Base-by-base conservation (phyloP, 2,113 vertebrate genomes). In the Oryzias javanicus region DNA sequence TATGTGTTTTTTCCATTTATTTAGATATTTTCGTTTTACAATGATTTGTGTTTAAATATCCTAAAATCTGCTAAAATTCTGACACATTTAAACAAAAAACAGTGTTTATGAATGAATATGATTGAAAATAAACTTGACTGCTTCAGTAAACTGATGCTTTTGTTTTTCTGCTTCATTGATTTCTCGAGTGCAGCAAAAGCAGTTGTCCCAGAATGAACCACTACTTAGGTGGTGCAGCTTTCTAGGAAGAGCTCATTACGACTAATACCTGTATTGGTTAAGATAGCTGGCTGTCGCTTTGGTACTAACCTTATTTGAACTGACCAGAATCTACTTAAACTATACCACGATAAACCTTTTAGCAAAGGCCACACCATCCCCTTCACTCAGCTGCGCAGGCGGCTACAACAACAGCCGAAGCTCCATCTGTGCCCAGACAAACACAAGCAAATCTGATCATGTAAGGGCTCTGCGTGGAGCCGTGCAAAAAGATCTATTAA, bases 311-410 rank as follows among this genome's bases (percentile, higher is more conserved):
- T 44, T n/a, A 27, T 68, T 20, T 72, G 22, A 66, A 57, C 41
- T 54, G 24, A 52, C 14, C 42, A 40, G 20, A 57, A 84, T 80
- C 73, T 72, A 54, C 64, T 78, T 72, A 67, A 74, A 72, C 44
- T 51, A 47, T 35, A 54, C 64, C 60, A 67, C 25, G 29, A 41
- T 49, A 78, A 68, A 48, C 54, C 52, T 45, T 35, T 60, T 40
- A 59, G 44, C 25, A 57, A 17, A 22, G 18, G 48, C 19, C 19
- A 17, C 0, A 40, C 49, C 42, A 64, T 51, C 35, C 42, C 55
- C 35, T 52, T 48, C 50, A 52, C 49, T 60, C 35, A 59, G 40
- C 40, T 24, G 60, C 54, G 7, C 56, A 60, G 51, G 45, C 60
- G 47, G 29, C 29, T 10, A 35, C 7, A 22, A 52, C 42, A 25